These are phyloP conservation scores for Porphyrio hochstetteri DNA, from an alignment of 2,113 vertebrate species.

Conservation along the genomic window DNA sequence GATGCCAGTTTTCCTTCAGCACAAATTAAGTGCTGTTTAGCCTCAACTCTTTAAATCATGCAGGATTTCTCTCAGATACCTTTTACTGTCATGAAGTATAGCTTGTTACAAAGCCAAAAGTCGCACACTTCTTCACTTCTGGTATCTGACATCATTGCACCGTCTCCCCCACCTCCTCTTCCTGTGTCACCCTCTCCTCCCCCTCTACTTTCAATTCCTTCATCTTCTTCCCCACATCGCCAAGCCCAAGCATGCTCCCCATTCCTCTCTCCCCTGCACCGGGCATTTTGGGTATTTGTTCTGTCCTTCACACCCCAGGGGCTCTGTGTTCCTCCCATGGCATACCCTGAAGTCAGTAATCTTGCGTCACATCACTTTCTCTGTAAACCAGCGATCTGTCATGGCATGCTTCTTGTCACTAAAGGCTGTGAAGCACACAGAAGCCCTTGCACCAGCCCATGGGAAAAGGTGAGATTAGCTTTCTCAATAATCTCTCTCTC, in stretches of 20 bases:
- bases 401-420: background rate
- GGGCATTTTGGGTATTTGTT: background rate
- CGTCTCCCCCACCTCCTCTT: background rate
- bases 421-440: background rate
- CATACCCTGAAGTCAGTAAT: background rate
- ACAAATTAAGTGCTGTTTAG: background rate
- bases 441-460: background rate
- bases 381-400: background rate
- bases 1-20: background rate
- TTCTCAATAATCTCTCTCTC: background rate
- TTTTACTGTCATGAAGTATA: background rate
- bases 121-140: background rate
- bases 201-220: conserved; percentile 45
- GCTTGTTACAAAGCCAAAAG: background rate
- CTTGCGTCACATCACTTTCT: background rate
- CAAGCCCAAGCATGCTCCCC: background rate
- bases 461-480: conserved; percentile 14
- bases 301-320: background rate
- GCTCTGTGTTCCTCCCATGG: background rate
- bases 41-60: background rate
- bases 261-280: background rate
- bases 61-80: background rate
- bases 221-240: background rate
- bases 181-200: background rate
- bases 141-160: background rate